Evolutionary conservation across 2,888 invertebrate genomes (phyloP), one percentile per base, ranked within the genome.

Genomic region (Ypsolopha sequella): DNA sequence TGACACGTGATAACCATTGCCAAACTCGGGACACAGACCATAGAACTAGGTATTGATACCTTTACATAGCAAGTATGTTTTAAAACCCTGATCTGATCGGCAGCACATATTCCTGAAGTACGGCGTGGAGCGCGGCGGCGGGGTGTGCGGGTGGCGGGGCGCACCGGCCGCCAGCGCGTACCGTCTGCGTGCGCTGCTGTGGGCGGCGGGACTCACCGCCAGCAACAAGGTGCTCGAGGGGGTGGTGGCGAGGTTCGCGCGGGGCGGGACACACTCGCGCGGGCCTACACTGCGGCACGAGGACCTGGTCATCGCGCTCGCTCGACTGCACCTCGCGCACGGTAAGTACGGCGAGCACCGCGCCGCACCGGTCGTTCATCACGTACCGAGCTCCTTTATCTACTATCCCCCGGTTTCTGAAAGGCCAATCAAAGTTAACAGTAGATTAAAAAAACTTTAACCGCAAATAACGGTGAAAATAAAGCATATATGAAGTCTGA

Each of bases 171-270:
- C 81, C 50, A 84, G 87, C 6, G 90, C 90, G 58, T 91, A 91
- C 73, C 85, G 90, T 61, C 77, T 92, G 63, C 79, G 92, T 62
- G 88, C 89, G 48, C 80, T 92, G 63, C 81, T 92, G 55, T 89
- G 91, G 89, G 91, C 91, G 67, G 89, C 90, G 2, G 91, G 91
- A 24, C 88, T 89, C 63, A 89, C 90, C 2, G 90, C 90, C 8
- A 89, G 89, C 61, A 91, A 91, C 66, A 91, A 91, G 76, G 92
- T 92, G 55, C 78, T 92, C 58, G 92, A 92, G 82, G 90, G 91
- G 66, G 76, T 92, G 52, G 91, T 92, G 56, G 77, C 91, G 59
- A 79, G 92, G 57, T 92, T 90, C 78, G 89, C 91, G 56, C 89
- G 89, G 65, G 88, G 88, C 66, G 78, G 85, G 51, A 64, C 82